Conservation (phyloP, 2,888 invertebrate genomes). For the Lumbricus terrestris region DNA sequence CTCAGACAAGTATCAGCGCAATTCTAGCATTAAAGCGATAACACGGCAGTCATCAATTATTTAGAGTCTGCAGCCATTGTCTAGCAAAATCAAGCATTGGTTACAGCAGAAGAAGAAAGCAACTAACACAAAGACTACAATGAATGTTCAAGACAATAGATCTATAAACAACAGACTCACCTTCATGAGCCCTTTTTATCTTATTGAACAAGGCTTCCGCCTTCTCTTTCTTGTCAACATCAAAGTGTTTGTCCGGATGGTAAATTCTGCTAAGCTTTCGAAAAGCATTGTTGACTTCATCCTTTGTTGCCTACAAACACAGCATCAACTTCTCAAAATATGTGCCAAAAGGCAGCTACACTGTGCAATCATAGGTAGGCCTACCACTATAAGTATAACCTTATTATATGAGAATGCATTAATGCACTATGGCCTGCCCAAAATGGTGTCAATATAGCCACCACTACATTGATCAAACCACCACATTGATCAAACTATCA, state of each 20-base stretch:
- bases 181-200: slow-evolving; percentile 89
- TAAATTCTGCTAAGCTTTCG: slow-evolving; percentile 85
- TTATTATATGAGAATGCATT: too few relatives aligned
- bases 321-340: neutral
- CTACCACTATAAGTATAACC: neutral
- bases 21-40: too few relatives aligned
- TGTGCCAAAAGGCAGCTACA: neutral
- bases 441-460: too few relatives aligned
- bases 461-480: too few relatives aligned
- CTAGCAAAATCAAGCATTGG: too few relatives aligned
- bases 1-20: too few relatives aligned
- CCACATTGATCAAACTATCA: too few relatives aligned
- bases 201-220: slow-evolving; percentile 80
- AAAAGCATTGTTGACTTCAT: slow-evolving; percentile 92
- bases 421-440: too few relatives aligned
- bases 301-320: slow-evolving; percentile 74
- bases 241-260: slow-evolving; percentile 91
- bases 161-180: slow-evolving; percentile 60
- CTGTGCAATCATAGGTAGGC: neutral
- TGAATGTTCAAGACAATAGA: neutral
- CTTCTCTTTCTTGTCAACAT: slow-evolving; percentile 74
- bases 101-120: too few relatives aligned
- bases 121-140: neutral
- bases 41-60: too few relatives aligned
- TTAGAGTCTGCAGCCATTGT: too few relatives aligned